These are phyloP conservation scores for Oncorhynchus clarkii DNA, from an alignment of 2,113 vertebrate species.

Conservation along the genomic window DNA sequence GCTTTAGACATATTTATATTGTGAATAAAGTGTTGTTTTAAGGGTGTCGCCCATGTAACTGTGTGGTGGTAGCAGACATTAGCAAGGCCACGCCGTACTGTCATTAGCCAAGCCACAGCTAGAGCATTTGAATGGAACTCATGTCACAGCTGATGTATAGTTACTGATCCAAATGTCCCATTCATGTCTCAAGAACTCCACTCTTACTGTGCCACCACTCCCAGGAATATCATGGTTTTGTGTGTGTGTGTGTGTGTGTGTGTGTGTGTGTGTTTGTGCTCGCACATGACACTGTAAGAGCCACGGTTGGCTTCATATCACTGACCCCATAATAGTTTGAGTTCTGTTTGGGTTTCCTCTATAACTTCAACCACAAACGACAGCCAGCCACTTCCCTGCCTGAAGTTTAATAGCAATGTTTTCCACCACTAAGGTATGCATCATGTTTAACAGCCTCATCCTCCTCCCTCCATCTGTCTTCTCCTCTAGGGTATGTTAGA, in stretches of 20 bases:
- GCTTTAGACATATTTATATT: too few species aligned
- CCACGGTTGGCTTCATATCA: not conserved
- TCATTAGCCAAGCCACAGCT: too few species aligned
- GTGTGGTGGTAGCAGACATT: not conserved
- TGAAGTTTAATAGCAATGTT: too few species aligned
- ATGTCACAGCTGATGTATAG: not conserved
- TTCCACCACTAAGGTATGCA: too few species aligned
- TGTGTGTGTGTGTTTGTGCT: not conserved
- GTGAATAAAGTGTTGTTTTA: not conserved
- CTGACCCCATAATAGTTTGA: constrained; percentile 8
- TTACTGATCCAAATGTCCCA: not conserved
- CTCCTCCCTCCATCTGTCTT: not conserved
- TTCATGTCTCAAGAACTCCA: not conserved
- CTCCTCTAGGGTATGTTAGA: not conserved
- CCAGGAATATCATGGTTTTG: not conserved
- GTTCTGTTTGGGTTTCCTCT: constrained; percentile 1
- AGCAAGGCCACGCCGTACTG: not conserved
- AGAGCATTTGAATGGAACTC: too few species aligned
- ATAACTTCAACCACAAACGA: not conserved
- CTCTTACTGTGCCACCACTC: not conserved
- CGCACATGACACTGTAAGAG: not conserved
- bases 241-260: too few species aligned
- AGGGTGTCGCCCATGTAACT: not conserved
- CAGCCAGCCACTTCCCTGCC: not conserved
- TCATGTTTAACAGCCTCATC: too few species aligned